Percentiles rank a stretch among this genome's conserved stretches.
Evolutionary conservation across 2,888 invertebrate genomes (phyloP).

Genomic region (Apotomis betuletana): DNA sequence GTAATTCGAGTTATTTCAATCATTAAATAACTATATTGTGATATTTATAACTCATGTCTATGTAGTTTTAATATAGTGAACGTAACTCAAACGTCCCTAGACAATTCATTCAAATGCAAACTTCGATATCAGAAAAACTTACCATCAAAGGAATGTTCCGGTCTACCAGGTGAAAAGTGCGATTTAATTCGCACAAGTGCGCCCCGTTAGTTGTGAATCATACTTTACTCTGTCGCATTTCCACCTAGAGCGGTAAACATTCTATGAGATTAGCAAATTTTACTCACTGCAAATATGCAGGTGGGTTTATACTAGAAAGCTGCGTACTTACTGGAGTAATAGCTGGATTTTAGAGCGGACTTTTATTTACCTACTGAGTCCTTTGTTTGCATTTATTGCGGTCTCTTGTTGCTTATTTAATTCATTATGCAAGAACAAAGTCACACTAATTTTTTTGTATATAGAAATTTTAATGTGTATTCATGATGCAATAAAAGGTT

Average conservation of each 20-base stretch:
- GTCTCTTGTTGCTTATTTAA: conserved; percentile 7
- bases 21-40: too few relatives aligned
- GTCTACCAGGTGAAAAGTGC: neutral
- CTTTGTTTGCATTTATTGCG: conserved; percentile 10
- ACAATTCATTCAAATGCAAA: too few relatives aligned
- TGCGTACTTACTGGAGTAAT: neutral
- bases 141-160: neutral
- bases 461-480: too few relatives aligned
- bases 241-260: conserved; percentile 14
- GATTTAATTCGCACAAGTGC: neutral
- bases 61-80: too few relatives aligned
- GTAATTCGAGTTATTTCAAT: too few relatives aligned
- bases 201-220: neutral
- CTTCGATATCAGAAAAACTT: neutral
- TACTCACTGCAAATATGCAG: conserved; percentile 15
- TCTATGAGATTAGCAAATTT: conserved; percentile 11
- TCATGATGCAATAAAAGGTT: too few relatives aligned
- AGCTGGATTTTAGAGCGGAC: neutral
- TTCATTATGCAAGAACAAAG: conserved; percentile 4
- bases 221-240: conserved; percentile 4
- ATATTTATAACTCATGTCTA: too few relatives aligned
- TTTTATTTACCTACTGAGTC: conserved; percentile 6
- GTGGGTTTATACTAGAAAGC: conserved; percentile 11
- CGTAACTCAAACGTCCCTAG: too few relatives aligned
- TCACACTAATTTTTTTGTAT: neutral